These are phyloP conservation scores for Drosophila pseudoananassae DNA, from an alignment of 1,140 invertebrate species.

Conservation along the genomic window DNA sequence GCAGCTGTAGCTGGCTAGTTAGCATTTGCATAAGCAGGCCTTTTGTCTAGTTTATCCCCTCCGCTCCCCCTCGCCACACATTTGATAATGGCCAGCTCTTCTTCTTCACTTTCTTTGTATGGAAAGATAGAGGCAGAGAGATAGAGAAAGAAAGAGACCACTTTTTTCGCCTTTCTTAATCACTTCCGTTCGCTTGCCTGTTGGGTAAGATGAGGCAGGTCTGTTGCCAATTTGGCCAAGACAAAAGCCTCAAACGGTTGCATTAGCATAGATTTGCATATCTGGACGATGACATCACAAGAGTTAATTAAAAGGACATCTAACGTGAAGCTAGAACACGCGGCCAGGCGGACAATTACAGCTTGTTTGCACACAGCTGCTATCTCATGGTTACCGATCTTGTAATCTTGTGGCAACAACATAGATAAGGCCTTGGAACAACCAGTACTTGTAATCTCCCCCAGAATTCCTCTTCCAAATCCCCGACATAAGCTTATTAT, in stretches of 20 bases:
- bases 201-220: conserved; percentile 63
- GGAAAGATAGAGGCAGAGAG: neutral
- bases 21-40: conserved; percentile 71
- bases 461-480: conserved; percentile 12
- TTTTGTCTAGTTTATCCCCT: conserved; percentile 60
- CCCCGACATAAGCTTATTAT: conserved; percentile 39
- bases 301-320: conserved; percentile 27
- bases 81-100: conserved; percentile 5
- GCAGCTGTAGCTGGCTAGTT: conserved; percentile 23
- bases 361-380: too few relatives aligned
- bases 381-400: conserved; percentile 23
- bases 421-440: conserved; percentile 28
- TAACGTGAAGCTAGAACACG: conserved; percentile 13
- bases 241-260: conserved; percentile 32
- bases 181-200: conserved; percentile 66
- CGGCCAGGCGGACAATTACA: neutral
- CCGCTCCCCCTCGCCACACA: conserved; percentile 12
- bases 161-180: conserved; percentile 64
- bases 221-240: conserved; percentile 47
- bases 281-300: conserved; percentile 37
- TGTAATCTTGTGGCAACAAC: conserved; percentile 34
- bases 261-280: conserved; percentile 51
- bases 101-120: conserved; percentile 70
- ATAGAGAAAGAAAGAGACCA: conserved; percentile 5
- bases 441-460: conserved; percentile 19